Evolutionary conservation across 1,140 invertebrate species (phyloP).

Genomic region (Helicoverpa zea): DNA sequence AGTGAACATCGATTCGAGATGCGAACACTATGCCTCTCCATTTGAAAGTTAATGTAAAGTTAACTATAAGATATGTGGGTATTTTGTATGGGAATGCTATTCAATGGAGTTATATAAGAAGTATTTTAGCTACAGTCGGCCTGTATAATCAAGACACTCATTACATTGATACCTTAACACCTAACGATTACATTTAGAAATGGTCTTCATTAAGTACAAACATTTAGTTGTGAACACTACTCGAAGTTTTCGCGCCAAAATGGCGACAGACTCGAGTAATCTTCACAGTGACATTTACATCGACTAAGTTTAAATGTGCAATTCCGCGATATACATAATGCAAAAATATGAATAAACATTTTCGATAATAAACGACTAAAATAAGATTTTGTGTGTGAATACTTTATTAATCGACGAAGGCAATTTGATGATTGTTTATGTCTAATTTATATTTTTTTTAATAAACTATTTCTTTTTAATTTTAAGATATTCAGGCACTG

Average conservation of each 20-base stretch:
- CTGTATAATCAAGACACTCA: slow-evolving; percentile 68
- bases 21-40: slow-evolving; percentile 20
- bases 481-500: slow-evolving; percentile 55
- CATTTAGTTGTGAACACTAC: slow-evolving; percentile 68
- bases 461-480: slow-evolving; percentile 52
- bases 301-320: slow-evolving; percentile 55
- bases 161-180: slow-evolving; percentile 59
- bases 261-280: slow-evolving; percentile 42
- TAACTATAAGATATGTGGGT: slow-evolving; percentile 34
- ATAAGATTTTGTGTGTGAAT: slow-evolving; percentile 34
- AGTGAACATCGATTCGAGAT: slow-evolving; percentile 52
- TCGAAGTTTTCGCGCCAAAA: slow-evolving; percentile 14
- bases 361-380: slow-evolving; percentile 44
- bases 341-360: slow-evolving; percentile 61
- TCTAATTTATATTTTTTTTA: slow-evolving; percentile 47
- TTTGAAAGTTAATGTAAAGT: slow-evolving; percentile 24
- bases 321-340: slow-evolving; percentile 54
- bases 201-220: slow-evolving; percentile 59
- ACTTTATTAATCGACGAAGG: slow-evolving; percentile 51
- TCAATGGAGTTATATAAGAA: slow-evolving; percentile 34
- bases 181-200: slow-evolving; percentile 61
- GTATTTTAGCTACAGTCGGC: slow-evolving; percentile 65
- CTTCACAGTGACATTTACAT: slow-evolving; percentile 55
- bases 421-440: slow-evolving; percentile 49
- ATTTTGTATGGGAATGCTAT: slow-evolving; percentile 42